Base-by-base conservation (phyloP, 2,888 invertebrate genomes). In the Blastobasis adustella region DNA sequence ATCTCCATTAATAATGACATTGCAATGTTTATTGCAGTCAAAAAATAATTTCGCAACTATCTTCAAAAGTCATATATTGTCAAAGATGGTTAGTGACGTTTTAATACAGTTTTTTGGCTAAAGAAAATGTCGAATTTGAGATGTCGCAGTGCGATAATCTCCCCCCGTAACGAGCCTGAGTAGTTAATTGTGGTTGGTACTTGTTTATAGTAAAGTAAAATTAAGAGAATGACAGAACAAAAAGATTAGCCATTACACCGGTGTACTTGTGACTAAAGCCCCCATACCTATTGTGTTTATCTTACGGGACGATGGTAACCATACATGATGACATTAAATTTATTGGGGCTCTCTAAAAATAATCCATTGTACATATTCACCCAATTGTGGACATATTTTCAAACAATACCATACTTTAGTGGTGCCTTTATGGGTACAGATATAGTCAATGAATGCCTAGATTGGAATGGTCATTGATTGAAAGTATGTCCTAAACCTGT, bases 171-270 rank as follows among this genome's bases (percentile, higher is more conserved):
- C 23, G 23, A 2, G 23, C 23, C 23, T 23, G 23, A 23, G 23
- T 3, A 23, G 23, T 23, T 23, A 23, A 23, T 23, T 23, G 23
- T 23, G 23, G 23, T 23, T 23, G 23, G 23, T 23, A 23, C 23
- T 23, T 23, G 23, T 23, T 23, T 23, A 23, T 23, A 23, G 23
- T 23, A 48, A 53, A 58, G 54, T 60, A 62, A 61, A 63, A 61
- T 65, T 73, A 69, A 71, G 73, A 73, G 69, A 53, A 80, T 79
- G 78, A 84, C 79, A 82, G 80, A 78, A 84, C 83, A 85, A 68
- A 23, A 23, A 80, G 71, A 83, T 82, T 82, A 84, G 79, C 86
- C 87, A 78, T 78, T 71, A 77, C 83, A 86, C 87, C 87, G 78
- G 23, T 76, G 77, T 79, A 68, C 63, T 65, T 71, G 82, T 85